Evolutionary conservation across 2,113 vertebrate genomes (phyloP).

Genomic region (Amblyopsis rosae): DNA sequence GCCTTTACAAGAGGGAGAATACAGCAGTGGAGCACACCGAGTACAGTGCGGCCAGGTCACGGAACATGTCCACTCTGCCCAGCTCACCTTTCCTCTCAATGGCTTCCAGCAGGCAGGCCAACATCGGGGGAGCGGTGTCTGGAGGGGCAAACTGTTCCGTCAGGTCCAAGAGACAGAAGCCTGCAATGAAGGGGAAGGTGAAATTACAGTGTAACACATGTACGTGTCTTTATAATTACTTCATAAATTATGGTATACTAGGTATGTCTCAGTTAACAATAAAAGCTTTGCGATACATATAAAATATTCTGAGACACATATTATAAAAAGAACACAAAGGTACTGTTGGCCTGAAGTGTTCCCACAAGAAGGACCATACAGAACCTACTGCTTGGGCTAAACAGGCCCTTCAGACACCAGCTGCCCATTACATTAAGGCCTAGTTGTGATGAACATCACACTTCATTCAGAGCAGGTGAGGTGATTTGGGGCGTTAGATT

Average conservation of each 20-base stretch:
- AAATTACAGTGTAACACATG: background rate
- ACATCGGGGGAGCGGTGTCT: constrained; percentile 83
- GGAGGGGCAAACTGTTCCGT: constrained; percentile 90
- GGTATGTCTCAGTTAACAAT: too few relatives aligned
- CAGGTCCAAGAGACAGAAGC: constrained; percentile 83
- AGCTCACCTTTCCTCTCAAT: constrained; percentile 93
- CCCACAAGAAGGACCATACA: too few relatives aligned
- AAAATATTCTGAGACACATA: too few relatives aligned
- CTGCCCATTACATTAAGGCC: background rate
- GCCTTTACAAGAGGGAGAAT: background rate
- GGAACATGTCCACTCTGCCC: background rate
- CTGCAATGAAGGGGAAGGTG: constrained; percentile 67
- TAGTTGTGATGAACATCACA: background rate
- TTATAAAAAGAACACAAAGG: too few relatives aligned
- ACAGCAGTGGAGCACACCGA: background rate
- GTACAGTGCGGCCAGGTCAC: background rate
- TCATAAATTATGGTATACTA: too few relatives aligned
- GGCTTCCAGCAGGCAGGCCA: constrained; percentile 85
- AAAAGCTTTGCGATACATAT: too few relatives aligned
- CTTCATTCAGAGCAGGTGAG: constrained; percentile 19
- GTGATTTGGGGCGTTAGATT: constrained; percentile 14
- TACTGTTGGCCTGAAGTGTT: too few relatives aligned
- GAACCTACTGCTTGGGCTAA: background rate
- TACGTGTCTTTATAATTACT: background rate
- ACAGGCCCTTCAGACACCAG: background rate